A percentile compares a stretch with the other conserved stretches of the same genome.
These are phyloP conservation scores for Cantharis nigra DNA, from an alignment of 2,888 invertebrate species.

Conservation along the genomic window DNA sequence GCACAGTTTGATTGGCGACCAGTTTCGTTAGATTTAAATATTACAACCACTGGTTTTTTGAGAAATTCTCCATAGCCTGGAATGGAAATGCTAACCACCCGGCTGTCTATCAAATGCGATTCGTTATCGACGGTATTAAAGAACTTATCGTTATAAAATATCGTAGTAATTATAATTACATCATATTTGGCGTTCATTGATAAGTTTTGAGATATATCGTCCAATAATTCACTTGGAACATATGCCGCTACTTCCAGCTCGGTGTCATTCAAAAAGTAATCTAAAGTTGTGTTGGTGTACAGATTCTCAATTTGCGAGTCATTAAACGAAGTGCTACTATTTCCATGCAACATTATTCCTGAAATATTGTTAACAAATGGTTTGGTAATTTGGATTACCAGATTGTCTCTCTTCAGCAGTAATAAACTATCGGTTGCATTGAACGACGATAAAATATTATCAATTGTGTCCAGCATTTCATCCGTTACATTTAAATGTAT, in stretches of 20 bases:
- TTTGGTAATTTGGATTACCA: conserved; percentile 60
- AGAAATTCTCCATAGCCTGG: conserved; percentile 63
- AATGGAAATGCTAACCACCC: conserved; percentile 64
- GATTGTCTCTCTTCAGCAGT: conserved; percentile 55
- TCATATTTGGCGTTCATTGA: conserved; percentile 28
- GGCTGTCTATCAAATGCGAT: conserved; percentile 48
- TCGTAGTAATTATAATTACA: conserved; percentile 40
- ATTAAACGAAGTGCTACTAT: conserved; percentile 47
- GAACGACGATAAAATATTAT: conserved; percentile 59
- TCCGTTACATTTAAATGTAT: conserved; percentile 66
- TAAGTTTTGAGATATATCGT: conserved; percentile 32
- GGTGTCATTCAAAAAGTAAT: conserved; percentile 40
- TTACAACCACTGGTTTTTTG: conserved; percentile 59
- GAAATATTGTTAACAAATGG: conserved; percentile 59
- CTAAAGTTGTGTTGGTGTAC: conserved; percentile 56
- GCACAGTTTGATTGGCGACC: conserved; percentile 56
- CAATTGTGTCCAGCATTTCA: conserved; percentile 64
- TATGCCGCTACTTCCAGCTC: conserved; percentile 45
- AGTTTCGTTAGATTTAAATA: conserved; percentile 54
- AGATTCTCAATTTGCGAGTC: conserved; percentile 54
- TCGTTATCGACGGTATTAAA: conserved; percentile 42
- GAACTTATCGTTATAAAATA: conserved; percentile 47
- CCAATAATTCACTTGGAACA: conserved; percentile 42
- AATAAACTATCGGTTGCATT: conserved; percentile 37
- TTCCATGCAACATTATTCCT: conserved; percentile 56